These are phyloP conservation scores for Sebastes melanostomus DNA, from an alignment of 2,797 vertebrate species.

Conservation along the genomic window DNA sequence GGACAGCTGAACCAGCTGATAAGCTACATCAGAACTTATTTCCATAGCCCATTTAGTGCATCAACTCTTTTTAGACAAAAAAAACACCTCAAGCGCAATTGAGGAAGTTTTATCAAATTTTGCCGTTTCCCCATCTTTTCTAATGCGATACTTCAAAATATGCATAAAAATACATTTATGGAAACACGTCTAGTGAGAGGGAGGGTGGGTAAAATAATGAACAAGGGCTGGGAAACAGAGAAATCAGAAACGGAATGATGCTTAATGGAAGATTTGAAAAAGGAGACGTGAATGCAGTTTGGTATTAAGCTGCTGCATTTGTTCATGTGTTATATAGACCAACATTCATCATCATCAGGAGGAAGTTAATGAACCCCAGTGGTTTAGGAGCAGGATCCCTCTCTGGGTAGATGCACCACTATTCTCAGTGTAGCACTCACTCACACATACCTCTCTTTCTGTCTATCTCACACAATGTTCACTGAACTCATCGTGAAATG, in stretches of 20 bases:
- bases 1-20: neutral
- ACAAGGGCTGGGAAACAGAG: neutral
- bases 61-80: neutral
- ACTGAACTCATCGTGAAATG: too few species aligned
- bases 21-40: neutral
- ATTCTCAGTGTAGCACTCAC: slow-evolving; percentile 4
- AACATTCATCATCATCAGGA: slow-evolving; percentile 43
- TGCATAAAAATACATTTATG: neutral
- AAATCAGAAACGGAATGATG: neutral
- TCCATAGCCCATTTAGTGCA: neutral
- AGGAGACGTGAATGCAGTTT: neutral
- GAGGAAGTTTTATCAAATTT: neutral
- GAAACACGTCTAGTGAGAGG: neutral
- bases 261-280: slow-evolving; percentile 1
- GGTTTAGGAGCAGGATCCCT: slow-evolving; percentile 23
- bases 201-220: neutral
- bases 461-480: neutral
- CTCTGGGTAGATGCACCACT: slow-evolving; percentile 21
- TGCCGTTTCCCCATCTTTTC: neutral
- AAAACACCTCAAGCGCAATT: neutral
- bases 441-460: neutral
- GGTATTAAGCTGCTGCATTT: slow-evolving; percentile 20
- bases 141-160: neutral
- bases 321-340: slow-evolving; percentile 21
- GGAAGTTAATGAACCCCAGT: slow-evolving; percentile 53